phyloP scores from a whole-genome alignment of 2,888 invertebrate species.

The Caprella mutica region DNA sequence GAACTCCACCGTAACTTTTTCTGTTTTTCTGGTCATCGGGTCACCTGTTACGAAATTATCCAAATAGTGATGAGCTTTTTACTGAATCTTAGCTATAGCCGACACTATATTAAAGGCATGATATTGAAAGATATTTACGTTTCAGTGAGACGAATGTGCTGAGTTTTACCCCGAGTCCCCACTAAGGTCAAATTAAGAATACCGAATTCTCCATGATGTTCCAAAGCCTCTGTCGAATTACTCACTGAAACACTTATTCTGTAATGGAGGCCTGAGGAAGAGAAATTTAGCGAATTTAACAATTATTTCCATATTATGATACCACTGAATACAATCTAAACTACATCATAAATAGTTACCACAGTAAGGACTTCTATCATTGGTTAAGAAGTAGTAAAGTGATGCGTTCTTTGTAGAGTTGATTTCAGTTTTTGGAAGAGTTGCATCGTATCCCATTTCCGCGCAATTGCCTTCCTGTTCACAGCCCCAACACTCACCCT shows the following conservation, averaged over 20 bases:
- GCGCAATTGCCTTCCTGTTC: slow-evolving; percentile 11
- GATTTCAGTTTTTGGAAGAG: neutral
- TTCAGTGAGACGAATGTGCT: slow-evolving; percentile 17
- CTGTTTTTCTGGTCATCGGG: no score
- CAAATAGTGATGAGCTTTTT: no score
- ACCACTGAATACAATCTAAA: neutral
- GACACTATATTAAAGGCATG: no score
- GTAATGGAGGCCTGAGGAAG: slow-evolving; percentile 25
- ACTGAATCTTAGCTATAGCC: no score
- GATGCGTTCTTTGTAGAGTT: slow-evolving; percentile 5
- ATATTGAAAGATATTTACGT: slow-evolving; percentile 14
- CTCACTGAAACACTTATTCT: slow-evolving; percentile 19
- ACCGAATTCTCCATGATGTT: slow-evolving; percentile 29
- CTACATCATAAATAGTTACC: slow-evolving; percentile 10
- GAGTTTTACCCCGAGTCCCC: slow-evolving; percentile 18
- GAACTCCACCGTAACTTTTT: no score
- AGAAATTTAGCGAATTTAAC: neutral
- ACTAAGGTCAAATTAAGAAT: slow-evolving; percentile 16
- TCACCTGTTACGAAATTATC: no score
- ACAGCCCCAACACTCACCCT: slow-evolving; percentile 34
- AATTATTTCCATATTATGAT: neutral
- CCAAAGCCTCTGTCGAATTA: slow-evolving; percentile 14
- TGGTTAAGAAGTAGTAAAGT: slow-evolving; percentile 22
- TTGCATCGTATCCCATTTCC: slow-evolving; percentile 17
- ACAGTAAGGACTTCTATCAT: slow-evolving; percentile 19